These are phyloP conservation scores for Luperina testacea DNA, from an alignment of 2,888 invertebrate genomes.

Conservation along the genomic window DNA sequence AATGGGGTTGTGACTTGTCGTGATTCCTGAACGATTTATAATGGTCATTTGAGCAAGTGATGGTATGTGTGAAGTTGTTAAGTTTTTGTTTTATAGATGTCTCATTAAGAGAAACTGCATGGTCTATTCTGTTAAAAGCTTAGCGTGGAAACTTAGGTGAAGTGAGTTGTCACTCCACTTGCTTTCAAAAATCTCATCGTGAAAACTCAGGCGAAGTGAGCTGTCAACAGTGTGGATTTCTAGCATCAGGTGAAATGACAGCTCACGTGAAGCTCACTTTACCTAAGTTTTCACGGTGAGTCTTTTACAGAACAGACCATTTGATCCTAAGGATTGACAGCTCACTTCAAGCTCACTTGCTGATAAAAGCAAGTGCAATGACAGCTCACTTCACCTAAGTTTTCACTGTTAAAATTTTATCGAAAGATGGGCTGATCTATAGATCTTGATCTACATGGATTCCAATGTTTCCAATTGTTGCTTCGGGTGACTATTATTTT, in stretches of 20 bases:
- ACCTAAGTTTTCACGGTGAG: background rate
- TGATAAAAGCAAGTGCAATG: too few relatives aligned
- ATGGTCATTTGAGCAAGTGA: constrained; percentile 6
- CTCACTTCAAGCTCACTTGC: too few relatives aligned
- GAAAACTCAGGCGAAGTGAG: too few relatives aligned
- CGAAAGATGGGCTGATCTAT: background rate
- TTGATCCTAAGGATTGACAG: too few relatives aligned
- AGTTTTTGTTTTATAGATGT: background rate
- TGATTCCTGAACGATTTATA: constrained; percentile 44
- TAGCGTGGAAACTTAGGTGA: background rate
- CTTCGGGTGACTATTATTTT: background rate
- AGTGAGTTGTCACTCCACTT: too few relatives aligned
- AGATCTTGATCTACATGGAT: background rate
- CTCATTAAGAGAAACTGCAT: background rate
- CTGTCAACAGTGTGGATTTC: too few relatives aligned
- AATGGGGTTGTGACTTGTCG: constrained; percentile 49
- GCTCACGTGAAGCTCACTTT: background rate
- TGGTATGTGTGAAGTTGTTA: constrained; percentile 25
- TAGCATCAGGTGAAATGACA: too few relatives aligned
- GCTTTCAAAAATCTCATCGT: too few relatives aligned
- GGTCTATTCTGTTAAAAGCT: too few relatives aligned
- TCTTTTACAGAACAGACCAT: background rate
- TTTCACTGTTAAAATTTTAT: background rate
- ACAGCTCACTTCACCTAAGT: background rate
- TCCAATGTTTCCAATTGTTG: background rate